Conservation (phyloP, 92 coral and sea anemone species). For the Porites lobata region DNA sequence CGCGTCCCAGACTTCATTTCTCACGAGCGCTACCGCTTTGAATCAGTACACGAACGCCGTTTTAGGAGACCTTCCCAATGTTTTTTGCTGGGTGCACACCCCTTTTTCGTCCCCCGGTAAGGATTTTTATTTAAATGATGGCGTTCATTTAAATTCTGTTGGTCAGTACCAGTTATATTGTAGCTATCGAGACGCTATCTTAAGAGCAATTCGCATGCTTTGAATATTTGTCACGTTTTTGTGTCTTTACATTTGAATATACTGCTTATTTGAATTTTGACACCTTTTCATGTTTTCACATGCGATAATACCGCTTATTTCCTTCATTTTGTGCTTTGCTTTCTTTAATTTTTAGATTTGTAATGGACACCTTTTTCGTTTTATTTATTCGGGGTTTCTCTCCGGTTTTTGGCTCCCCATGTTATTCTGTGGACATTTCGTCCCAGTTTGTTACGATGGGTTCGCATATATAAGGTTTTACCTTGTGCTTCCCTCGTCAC, state of each 20-base stretch:
- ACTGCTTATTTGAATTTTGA: constrained; percentile 3
- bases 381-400: background rate
- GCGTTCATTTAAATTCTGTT: constrained; percentile 25
- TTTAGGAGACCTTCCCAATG: constrained; percentile 22
- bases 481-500: constrained; percentile 9
- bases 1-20: too few species aligned
- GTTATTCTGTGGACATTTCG: background rate
- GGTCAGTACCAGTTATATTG: constrained; percentile 48
- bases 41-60: constrained; percentile 42
- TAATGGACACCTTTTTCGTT: background rate
- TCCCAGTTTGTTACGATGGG: background rate
- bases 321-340: background rate
- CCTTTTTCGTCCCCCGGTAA: background rate
- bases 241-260: background rate
- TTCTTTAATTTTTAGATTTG: background rate
- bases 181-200: constrained; percentile 56
- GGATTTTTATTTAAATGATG: constrained; percentile 23
- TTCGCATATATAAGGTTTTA: constrained; percentile 2
- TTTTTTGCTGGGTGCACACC: constrained; percentile 46
- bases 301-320: too few species aligned
- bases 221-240: constrained; percentile 1
- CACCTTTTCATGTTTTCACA: too few species aligned
- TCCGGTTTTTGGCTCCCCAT: background rate
- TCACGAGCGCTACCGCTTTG: too few species aligned
- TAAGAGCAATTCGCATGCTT: constrained; percentile 37